Evolutionary conservation across 2,113 vertebrate genomes (phyloP).

Genomic region (Bujurquina vittata): DNA sequence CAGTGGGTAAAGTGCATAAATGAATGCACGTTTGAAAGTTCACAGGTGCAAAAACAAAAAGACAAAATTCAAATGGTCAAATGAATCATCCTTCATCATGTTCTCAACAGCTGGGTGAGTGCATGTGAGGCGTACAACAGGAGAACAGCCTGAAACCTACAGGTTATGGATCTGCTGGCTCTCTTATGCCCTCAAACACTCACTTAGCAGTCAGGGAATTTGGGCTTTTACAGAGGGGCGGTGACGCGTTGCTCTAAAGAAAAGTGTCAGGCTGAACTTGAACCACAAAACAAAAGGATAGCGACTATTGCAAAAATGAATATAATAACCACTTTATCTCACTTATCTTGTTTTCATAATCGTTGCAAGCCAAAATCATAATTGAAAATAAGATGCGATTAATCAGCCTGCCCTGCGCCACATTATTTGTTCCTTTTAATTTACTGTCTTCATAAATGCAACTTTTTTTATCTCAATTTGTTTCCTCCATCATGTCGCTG

Average conservation of each 20-base stretch:
- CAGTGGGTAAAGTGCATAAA: background rate
- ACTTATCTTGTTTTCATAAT: conserved; percentile 1
- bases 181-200: background rate
- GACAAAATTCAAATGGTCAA: background rate
- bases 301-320: background rate
- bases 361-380: background rate
- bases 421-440: background rate
- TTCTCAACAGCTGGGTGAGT: background rate
- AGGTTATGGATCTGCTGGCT: background rate
- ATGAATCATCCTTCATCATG: background rate
- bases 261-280: background rate
- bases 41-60: background rate
- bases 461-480: background rate
- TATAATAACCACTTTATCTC: background rate
- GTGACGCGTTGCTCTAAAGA: background rate
- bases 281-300: background rate
- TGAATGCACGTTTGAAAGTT: background rate
- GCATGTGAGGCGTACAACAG: background rate
- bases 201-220: background rate
- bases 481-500: background rate
- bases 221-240: background rate
- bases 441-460: background rate
- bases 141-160: background rate
- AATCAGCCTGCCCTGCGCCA: background rate
- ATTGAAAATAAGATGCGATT: conserved; percentile 12